Conservation (phyloP, 1,140 invertebrate species). For the Lucilia sericata region DNA sequence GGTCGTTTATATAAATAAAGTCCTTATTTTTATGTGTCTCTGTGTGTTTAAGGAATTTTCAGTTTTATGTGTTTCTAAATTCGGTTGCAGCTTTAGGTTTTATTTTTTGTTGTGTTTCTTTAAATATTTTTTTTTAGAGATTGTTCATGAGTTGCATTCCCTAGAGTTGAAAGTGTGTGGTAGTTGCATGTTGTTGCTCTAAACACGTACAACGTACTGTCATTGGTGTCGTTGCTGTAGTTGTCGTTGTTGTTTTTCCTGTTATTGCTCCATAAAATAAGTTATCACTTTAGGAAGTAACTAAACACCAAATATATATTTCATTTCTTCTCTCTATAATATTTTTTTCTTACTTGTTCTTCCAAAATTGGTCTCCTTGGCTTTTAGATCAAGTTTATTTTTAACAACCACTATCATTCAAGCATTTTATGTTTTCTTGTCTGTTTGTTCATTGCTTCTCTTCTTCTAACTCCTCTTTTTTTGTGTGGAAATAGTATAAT, state of each 20-base stretch:
- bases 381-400: constrained; percentile 30
- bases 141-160: constrained; percentile 7
- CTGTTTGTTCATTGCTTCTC: not conserved
- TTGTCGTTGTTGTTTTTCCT: not conserved
- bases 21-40: not conserved
- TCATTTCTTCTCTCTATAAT: not conserved
- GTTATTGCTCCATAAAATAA: constrained; percentile 35
- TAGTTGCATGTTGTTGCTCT: not conserved
- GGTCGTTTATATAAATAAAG: not conserved
- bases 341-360: not conserved
- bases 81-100: not conserved
- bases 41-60: not conserved
- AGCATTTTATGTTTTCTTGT: constrained; percentile 22
- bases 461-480: too few species aligned
- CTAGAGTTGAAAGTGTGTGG: not conserved
- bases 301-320: constrained; percentile 31
- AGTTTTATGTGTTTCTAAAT: constrained; percentile 1
- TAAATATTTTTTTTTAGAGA: not conserved
- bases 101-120: too few species aligned
- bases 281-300: constrained; percentile 43
- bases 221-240: not conserved
- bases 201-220: constrained; percentile 20
- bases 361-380: constrained; percentile 14
- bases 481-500: not conserved
- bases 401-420: constrained; percentile 18